Conservation (phyloP, 2,888 invertebrate genomes). For the Branchinecta sandiegonensis region DNA sequence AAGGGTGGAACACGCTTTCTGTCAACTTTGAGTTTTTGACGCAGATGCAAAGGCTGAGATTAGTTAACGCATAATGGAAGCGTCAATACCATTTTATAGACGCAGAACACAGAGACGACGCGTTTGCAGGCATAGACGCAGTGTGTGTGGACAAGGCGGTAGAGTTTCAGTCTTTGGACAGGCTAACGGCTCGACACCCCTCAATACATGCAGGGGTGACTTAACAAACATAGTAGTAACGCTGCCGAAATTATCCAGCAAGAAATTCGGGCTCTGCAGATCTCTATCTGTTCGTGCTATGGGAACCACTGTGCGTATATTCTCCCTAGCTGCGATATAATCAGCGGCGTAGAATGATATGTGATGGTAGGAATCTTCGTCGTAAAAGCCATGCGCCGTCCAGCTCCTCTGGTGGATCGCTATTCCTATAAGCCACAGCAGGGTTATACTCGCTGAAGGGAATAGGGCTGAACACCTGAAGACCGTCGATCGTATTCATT, state of each 20-base stretch:
- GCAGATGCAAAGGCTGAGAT: too few relatives aligned
- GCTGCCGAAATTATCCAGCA: slow-evolving; percentile 28
- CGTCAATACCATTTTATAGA: too few relatives aligned
- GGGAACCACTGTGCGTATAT: slow-evolving; percentile 43
- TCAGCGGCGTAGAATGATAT: slow-evolving; percentile 71
- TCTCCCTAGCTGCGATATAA: slow-evolving; percentile 54
- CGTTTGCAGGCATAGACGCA: too few relatives aligned
- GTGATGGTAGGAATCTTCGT: slow-evolving; percentile 52
- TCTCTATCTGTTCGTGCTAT: slow-evolving; percentile 50
- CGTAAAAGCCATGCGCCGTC: slow-evolving; percentile 67
- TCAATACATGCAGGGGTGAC: slow-evolving; percentile 51
- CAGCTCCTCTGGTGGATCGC: slow-evolving; percentile 37
- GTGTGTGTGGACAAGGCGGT: too few relatives aligned
- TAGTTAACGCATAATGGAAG: too few relatives aligned
- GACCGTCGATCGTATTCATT: slow-evolving; percentile 81
- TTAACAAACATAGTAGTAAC: slow-evolving; percentile 56
- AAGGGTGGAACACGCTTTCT: too few relatives aligned
- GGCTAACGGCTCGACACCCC: slow-evolving; percentile 71
- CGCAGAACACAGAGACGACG: too few relatives aligned
- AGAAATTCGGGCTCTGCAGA: slow-evolving; percentile 37
- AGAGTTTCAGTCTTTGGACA: too few relatives aligned
- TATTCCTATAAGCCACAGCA: slow-evolving; percentile 31
- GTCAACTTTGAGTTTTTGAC: too few relatives aligned
- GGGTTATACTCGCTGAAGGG: slow-evolving; percentile 80
- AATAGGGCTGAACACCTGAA: slow-evolving; percentile 81